Base-by-base conservation (phyloP, 2,113 vertebrate species). In the Xenopus borealis region DNA sequence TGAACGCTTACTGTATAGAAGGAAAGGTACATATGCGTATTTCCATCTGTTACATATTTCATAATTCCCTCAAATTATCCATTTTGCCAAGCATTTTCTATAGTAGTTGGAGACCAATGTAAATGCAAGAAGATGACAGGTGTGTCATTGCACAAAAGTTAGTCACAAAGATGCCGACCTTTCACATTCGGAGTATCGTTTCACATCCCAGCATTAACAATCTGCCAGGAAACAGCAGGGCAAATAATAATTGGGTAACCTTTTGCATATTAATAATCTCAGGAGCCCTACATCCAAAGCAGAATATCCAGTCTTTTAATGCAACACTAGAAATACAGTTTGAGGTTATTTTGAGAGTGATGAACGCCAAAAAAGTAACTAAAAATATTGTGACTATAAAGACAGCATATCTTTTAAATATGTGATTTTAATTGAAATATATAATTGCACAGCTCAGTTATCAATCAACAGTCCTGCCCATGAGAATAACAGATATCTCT, bases 231-330 rank as follows among this genome's bases (percentile, higher is more conserved):
- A 77, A 77, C 74, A 77, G 74, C 67, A 68, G 74, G 74, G 74
- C 59, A 70, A 69, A 77, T 70, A 77, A 77, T 77, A 77, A 77
- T 77, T 77, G 74, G 74, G 69, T 77, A 77, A 77, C 74, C 74
- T 77, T 77, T 77, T 77, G 67, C 66, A 77, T 77, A 77, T 77
- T 77, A 77, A 77, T 77, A 57, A n/a, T 69, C 74, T 70, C 59
- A 27, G 53, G 62, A 69, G 59, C 69, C 68, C 53, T 16, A 55
- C 45, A 55, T 77, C 23, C 67, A 70, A 70, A 70, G 50, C 52
- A 64, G 30, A 14, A 46, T 69, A 70, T 50, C 69, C 46, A 57
- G 58, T 46, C 18, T 63, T 69, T 77, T 77, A 70, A 70, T 64
- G 64, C 10, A 50, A 75, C 12, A 69, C 46, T 59, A 62, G 62